These are phyloP conservation scores for Lerema accius DNA, from an alignment of 1,140 invertebrate species.

Conservation along the genomic window DNA sequence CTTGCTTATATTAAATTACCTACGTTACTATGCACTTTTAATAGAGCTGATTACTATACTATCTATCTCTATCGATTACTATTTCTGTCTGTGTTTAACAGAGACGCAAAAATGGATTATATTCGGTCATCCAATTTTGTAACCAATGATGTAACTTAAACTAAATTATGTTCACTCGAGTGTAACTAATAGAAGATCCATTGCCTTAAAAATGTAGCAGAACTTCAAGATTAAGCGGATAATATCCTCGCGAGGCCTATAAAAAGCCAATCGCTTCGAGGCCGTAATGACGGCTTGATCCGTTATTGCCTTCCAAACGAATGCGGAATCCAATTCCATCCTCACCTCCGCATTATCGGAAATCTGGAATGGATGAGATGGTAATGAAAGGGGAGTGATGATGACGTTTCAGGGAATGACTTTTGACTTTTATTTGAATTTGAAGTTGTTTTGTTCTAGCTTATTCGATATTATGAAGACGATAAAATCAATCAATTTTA, in stretches of 20 bases:
- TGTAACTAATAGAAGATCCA: background rate
- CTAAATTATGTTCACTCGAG: background rate
- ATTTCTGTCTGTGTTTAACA: no score
- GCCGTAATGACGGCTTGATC: slow-evolving; percentile 40
- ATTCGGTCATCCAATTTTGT: no score
- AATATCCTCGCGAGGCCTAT: slow-evolving; percentile 25
- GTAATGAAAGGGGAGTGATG: slow-evolving; percentile 28
- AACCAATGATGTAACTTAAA: no score
- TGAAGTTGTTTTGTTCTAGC: background rate
- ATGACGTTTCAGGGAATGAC: slow-evolving; percentile 16
- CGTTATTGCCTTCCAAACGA: slow-evolving; percentile 40
- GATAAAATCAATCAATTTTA: no score
- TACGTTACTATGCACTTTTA: no score
- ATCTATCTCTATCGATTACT: no score
- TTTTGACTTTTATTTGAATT: background rate
- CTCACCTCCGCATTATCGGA: slow-evolving; percentile 36
- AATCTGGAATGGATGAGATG: slow-evolving; percentile 32
- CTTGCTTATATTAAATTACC: no score
- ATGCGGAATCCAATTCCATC: slow-evolving; percentile 37
- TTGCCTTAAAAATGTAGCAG: slow-evolving; percentile 11
- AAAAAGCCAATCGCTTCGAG: slow-evolving; percentile 39
- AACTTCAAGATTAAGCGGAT: slow-evolving; percentile 21
- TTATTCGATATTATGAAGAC: no score
- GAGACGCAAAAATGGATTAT: no score
- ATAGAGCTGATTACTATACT: no score